Base-by-base conservation (phyloP, 1,140 invertebrate species). In the Meloidogyne floridensis region DNA sequence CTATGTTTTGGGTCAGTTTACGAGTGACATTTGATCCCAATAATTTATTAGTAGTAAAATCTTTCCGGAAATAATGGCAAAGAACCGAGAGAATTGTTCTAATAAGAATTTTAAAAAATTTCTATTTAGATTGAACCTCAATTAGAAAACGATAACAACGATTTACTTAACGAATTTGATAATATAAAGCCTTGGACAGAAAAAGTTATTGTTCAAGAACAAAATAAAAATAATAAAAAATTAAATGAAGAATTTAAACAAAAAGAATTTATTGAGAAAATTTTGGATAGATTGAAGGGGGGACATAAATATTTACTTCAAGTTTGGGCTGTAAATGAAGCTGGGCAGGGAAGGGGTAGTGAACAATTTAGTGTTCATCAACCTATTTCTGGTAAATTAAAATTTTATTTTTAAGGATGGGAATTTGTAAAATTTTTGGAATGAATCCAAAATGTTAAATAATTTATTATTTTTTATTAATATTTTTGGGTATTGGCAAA, bases 321-420 rank as follows among this genome's bases (percentile, higher is more conserved):
- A 73, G 84, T 90, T 18, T 71, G 80, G 43, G 88, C 88, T 11
- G 86, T 89, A 15, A 89, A 82, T 47, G 88, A 88, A 82, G 87
- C 87, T 20, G 87, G 87, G 13, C 72, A 73, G 15, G 79, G 72
- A 65, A 18, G 43, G 1, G 54, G 72, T 42, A 74, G 51, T 59
- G 51, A 59, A 42, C 43, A 69, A 43, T 71, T 80, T 15, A 42
- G 54, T 20, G 5, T 72, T 54, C 59, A 72, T 42, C 42, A 42
- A 2, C 77, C 77, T 15, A 79, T 79, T 79, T 65, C 77, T 42
- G 59, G 77, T 79, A 3, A 75, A 7, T 75, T 7, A 20, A n/a
- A 10, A 42, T 2, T 42, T 11, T 32, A 7, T n/a, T 73, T 73
- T 73, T 73, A 43, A 13, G 15, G 42, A 43, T 11, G 10, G 42